These are phyloP conservation scores for Scaptomyza pallida DNA, from an alignment of 1,140 invertebrate species.

Conservation along the genomic window DNA sequence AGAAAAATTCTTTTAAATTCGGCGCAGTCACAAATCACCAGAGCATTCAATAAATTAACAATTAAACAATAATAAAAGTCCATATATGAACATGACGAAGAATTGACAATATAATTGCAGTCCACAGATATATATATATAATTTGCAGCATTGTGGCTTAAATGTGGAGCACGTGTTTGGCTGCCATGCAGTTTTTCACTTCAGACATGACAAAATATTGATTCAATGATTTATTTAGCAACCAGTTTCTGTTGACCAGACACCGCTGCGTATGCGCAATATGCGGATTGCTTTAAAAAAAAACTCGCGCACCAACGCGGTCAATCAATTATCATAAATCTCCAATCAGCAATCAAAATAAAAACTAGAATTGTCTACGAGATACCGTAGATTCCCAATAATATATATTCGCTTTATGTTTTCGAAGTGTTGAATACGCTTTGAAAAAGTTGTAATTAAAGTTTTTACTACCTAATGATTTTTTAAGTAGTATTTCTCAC, in stretches of 20 bases:
- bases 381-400: conserved; percentile 12
- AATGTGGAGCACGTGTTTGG: conserved; percentile 76
- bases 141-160: conserved; percentile 28
- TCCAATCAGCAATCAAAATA: conserved; percentile 35
- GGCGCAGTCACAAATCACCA: conserved; percentile 55
- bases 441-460: no score
- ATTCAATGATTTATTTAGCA: conserved; percentile 74
- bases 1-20: conserved; percentile 18
- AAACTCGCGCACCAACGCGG: conserved; percentile 47
- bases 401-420: neutral
- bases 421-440: neutral
- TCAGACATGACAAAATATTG: conserved; percentile 76
- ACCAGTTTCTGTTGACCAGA: conserved; percentile 26
- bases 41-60: conserved; percentile 70
- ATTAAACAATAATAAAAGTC: conserved; percentile 75
- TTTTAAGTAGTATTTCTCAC: no score
- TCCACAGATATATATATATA: conserved; percentile 25
- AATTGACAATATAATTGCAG: conserved; percentile 76
- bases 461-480: no score
- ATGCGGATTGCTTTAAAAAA: conserved; percentile 31
- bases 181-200: conserved; percentile 58
- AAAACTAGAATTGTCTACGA: conserved; percentile 15
- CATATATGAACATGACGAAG: conserved; percentile 32
- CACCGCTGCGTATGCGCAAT: conserved; percentile 72
- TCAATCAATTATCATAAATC: conserved; percentile 71